Conservation (phyloP, 1,140 invertebrate genomes). For the Cherax quadricarinatus region DNA sequence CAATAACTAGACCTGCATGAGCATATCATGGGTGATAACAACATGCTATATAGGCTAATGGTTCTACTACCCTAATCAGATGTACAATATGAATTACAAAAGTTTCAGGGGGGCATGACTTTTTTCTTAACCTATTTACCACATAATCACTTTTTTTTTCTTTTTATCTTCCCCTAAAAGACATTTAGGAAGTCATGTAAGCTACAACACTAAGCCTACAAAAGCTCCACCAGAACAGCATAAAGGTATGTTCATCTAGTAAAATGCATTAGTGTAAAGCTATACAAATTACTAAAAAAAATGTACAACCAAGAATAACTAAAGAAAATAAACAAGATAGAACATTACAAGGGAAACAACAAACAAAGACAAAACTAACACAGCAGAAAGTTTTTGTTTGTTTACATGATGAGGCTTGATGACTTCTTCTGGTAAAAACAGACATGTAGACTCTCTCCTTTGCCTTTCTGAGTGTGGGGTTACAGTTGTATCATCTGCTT, state of each 20-base stretch:
- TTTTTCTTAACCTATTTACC: neutral
- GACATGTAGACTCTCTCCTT: slow-evolving; percentile 55
- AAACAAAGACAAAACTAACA: slow-evolving; percentile 64
- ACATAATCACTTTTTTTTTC: too few species aligned
- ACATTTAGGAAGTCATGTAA: slow-evolving; percentile 58
- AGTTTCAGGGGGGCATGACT: slow-evolving; percentile 19
- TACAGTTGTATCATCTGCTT: slow-evolving; percentile 18
- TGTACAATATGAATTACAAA: slow-evolving; percentile 40
- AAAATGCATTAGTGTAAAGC: slow-evolving; percentile 21
- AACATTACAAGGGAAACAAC: slow-evolving; percentile 61
- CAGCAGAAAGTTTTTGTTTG: slow-evolving; percentile 64
- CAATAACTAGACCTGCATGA: slow-evolving; percentile 37
- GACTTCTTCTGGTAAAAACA: slow-evolving; percentile 54
- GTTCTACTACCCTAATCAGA: slow-evolving; percentile 15
- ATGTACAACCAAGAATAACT: slow-evolving; percentile 32
- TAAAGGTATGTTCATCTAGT: slow-evolving; percentile 26
- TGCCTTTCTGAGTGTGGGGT: slow-evolving; percentile 56
- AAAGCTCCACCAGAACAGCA: slow-evolving; percentile 65
- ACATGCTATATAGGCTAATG: slow-evolving; percentile 14
- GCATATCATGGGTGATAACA: slow-evolving; percentile 15
- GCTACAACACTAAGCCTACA: slow-evolving; percentile 64
- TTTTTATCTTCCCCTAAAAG: slow-evolving; percentile 38
- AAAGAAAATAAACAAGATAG: slow-evolving; percentile 65
- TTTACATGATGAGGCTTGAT: slow-evolving; percentile 54
- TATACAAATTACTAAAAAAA: slow-evolving; percentile 11